These are phyloP conservation scores for Enteromius unitaeniatus DNA, from an alignment of 2,797 vertebrate genomes.

Conservation along the genomic window DNA sequence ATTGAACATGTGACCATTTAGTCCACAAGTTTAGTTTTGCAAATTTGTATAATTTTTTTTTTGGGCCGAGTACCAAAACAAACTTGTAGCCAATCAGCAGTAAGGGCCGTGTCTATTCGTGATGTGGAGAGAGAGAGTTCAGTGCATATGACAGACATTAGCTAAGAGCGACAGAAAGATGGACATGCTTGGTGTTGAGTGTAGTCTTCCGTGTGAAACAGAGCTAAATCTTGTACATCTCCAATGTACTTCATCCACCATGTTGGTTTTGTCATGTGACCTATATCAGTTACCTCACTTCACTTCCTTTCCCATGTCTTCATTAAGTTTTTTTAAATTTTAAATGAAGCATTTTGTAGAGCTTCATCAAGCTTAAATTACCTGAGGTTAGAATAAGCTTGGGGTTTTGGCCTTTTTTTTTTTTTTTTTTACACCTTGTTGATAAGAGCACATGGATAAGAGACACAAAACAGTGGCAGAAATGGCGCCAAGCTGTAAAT, in stretches of 20 bases:
- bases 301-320: not conserved
- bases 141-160: too few species aligned
- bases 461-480: not conserved
- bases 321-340: not conserved
- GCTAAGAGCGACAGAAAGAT: too few species aligned
- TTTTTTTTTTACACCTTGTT: not conserved
- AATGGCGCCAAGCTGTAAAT: not conserved
- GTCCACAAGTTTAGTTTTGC: too few species aligned
- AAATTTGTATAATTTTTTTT: too few species aligned
- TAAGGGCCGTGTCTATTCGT: too few species aligned
- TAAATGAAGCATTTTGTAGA: not conserved
- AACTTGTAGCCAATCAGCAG: too few species aligned
- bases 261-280: not conserved
- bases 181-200: too few species aligned
- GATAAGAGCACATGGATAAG: not conserved
- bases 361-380: not conserved
- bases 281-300: not conserved
- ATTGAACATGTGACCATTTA: constrained; percentile 68
- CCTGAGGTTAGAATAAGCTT: not conserved
- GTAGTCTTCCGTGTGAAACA: too few species aligned
- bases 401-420: not conserved
- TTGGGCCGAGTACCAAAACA: too few species aligned
- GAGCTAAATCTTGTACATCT: too few species aligned
- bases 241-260: too few species aligned
- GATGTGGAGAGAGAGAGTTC: too few species aligned